Base-by-base conservation (phyloP, 2,797 vertebrate genomes). In the Spinus olivaceus region DNA sequence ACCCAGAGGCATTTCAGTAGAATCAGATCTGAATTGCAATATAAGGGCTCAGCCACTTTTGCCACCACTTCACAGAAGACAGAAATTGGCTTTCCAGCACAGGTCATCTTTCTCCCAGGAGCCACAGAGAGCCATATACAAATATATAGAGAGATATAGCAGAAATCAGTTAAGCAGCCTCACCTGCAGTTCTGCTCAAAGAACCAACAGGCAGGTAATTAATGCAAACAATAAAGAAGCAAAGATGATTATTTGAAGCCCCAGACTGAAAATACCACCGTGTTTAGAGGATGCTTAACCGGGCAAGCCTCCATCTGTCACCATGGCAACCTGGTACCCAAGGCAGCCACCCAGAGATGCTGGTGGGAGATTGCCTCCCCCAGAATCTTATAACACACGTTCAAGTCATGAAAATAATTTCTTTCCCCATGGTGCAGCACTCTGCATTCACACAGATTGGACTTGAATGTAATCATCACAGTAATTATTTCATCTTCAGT, bases 301-400 rank as follows among this genome's bases (percentile, higher is more conserved):
- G 14, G 77, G 92, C 91, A 95, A 97, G 88, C 90, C 89, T 97
- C 97, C 86, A 65, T 91, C 92, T 14, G 98, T 99, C 98, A 91
- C 99, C 98, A 96, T 97, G 96, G 98, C 97, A 99, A 99, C 98
- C 87, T 23, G 71, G 96, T 98, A 97, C 98, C 97, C 97, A 98
- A 91, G 96, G 51, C 91, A 97, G 95, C 95, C 42, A 81, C 97
- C 97, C 97, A 33, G 93, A 97, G 97, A 98, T 95, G 96, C 82
- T 96, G 95, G 92, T 53, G 74, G 60, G 65, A 96, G 78, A 96
- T 78, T 97, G 91, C 77, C 82, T 97, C 92, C 91, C 79, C 70
- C 86, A 70, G 82, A 83, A 73, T 96, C 96, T 92, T 84, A 71
- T 30, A 92, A 76, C 56, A 35, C 73, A 81, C 87, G 27, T 87